Percentiles rank a stretch among this genome's conserved stretches.
Evolutionary conservation across 2,888 invertebrate species (phyloP).

Genomic region (Steinernema scapterisci): DNA sequence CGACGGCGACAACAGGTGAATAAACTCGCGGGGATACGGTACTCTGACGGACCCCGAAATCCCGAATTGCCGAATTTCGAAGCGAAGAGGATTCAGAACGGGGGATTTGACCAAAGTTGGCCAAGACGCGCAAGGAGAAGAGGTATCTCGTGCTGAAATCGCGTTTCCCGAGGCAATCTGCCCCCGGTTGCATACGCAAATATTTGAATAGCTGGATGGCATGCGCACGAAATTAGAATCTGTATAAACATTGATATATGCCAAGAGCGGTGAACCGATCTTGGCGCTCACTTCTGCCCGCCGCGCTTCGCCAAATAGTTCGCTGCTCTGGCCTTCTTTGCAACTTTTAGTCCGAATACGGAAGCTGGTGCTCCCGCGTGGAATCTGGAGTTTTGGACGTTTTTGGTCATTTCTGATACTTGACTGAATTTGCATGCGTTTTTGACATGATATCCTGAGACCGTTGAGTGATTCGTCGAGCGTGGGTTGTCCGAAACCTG

Average conservation of each 20-base stretch:
- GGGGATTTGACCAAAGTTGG: not conserved
- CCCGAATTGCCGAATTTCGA: not conserved
- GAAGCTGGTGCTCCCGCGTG: no score
- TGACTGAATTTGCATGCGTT: no score
- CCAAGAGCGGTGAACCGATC: slow-evolving; percentile 33
- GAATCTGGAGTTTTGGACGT: no score
- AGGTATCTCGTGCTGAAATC: slow-evolving; percentile 26
- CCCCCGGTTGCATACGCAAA: slow-evolving; percentile 33
- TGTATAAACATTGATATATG: slow-evolving; percentile 33
- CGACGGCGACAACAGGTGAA: slow-evolving; percentile 17
- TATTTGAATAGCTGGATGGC: slow-evolving; percentile 33
- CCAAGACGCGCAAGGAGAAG: not conserved
- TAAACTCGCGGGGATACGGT: slow-evolving; percentile 19
- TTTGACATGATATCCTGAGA: no score
- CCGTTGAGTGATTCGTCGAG: no score
- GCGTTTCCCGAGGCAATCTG: slow-evolving; percentile 30
- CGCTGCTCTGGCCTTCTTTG: slow-evolving; percentile 14
- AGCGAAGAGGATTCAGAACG: not conserved
- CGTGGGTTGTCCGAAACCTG: no score
- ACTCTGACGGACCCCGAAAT: not conserved
- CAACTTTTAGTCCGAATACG: not conserved
- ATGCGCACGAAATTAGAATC: slow-evolving; percentile 33
- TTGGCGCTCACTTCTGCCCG: slow-evolving; percentile 31
- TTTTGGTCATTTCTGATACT: no score
- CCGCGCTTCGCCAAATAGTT: slow-evolving; percentile 29